Base-by-base conservation (phyloP, 1,140 invertebrate species). In the Halyomorpha halys region DNA sequence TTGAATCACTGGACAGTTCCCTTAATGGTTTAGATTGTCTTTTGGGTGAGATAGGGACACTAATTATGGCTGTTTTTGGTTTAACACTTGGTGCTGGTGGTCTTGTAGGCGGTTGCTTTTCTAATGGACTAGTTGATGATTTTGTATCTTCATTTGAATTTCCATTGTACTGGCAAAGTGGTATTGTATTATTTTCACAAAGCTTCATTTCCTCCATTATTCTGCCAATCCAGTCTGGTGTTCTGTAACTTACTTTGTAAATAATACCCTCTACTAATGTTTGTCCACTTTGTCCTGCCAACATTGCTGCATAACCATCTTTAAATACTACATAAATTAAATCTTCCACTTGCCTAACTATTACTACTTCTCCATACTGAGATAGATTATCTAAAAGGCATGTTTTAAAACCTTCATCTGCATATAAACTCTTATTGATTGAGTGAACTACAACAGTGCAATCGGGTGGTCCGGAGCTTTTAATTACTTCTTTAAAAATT, bases 401-500 rank as follows among this genome's bases (percentile, higher is more conserved):
- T 49, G 80, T 80, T 76, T 93, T 85, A 53, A 90, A 81, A 68
- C 82, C 81, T 68, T 89, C 85, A 68, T 89, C 82, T 67, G 84
- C 82, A 6, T 80, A 72, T 56, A 70, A 74, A 54, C 76, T 73
- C 21, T 63, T 61, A 44, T 45, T 56, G 11, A 51, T 34, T n/a
- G 54, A 59, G 8, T 61, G 51, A 18, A 67, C 82, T 62, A 97
- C 83, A 66, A 97, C 85, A 16, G 93, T 95, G n/a, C 88, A 90
- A 80, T 98, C 94, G 2, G 91, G 88, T n/a, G 95, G 94, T 11
- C 94, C 95, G 44, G 94, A 78, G 71, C 90, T 84, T 65, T 82
- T 79, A 19, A 97, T 86, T 0, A 96, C 89, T 73, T 93, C 83
- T 71, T 86, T 81, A 69, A 97, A 92, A 14, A 94, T 83, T 72